Evolutionary conservation across 2,888 invertebrate genomes (phyloP).

Genomic region (Amiota minor): DNA sequence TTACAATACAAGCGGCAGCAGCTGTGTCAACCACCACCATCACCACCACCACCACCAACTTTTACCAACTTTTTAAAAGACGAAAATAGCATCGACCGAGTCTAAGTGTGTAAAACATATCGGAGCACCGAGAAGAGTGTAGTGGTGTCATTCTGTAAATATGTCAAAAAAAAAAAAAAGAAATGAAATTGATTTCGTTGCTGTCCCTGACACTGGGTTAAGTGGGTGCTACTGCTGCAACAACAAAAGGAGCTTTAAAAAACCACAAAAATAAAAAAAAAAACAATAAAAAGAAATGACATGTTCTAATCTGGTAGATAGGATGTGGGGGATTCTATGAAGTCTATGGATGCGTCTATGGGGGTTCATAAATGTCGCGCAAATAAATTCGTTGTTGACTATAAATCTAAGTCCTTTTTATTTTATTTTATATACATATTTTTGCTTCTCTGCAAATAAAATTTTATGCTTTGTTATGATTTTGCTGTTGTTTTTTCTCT

Average conservation of each 20-base stretch:
- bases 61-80: not conserved
- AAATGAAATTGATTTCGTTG: constrained; percentile 18
- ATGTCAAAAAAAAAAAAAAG: not conserved
- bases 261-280: not conserved
- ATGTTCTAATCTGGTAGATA: no score
- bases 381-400: not conserved
- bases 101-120: no score
- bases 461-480: constrained; percentile 20
- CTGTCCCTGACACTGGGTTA: not conserved
- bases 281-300: not conserved
- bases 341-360: no score
- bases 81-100: no score
- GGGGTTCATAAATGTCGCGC: not conserved
- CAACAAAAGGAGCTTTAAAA: not conserved
- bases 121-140: no score
- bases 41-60: not conserved
- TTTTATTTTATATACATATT: no score
- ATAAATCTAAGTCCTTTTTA: no score
- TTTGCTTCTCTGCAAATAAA: constrained; percentile 16
- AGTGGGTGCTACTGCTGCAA: not conserved
- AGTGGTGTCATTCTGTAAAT: not conserved
- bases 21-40: not conserved
- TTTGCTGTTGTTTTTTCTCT: not conserved
- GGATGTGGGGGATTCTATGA: not conserved
- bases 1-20: not conserved